phyloP scores from a whole-genome alignment of 2,113 vertebrate species.

The Verasper variegatus region DNA sequence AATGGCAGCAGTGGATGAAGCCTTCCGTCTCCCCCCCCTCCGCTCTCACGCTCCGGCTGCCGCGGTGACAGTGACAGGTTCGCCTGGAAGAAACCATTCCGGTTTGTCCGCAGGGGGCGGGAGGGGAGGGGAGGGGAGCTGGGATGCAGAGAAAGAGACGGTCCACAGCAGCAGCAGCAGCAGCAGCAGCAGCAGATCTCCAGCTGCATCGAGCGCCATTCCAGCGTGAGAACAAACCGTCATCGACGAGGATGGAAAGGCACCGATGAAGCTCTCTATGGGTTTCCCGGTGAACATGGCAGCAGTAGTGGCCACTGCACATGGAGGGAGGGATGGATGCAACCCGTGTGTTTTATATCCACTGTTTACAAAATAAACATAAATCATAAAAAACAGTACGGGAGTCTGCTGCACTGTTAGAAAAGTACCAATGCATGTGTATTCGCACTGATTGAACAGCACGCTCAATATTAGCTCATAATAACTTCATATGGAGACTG shows the following conservation, averaged over 20 bases:
- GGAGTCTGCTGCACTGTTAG: not conserved
- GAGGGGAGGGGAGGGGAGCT: not conserved
- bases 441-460: not conserved
- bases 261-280: not conserved
- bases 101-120: conserved; percentile 65
- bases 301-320: not conserved
- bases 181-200: conserved; percentile 26
- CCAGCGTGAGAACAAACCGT: conserved; percentile 36
- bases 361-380: not conserved
- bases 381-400: not conserved
- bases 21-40: conserved; percentile 61
- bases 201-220: conserved; percentile 67
- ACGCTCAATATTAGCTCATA: not conserved
- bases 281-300: conserved; percentile 3
- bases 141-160: conserved; percentile 58
- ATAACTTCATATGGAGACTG: too few species aligned
- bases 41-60: conserved; percentile 71
- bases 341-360: not conserved
- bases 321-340: conserved; percentile 24
- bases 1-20: conserved; percentile 82
- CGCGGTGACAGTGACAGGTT: conserved; percentile 82
- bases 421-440: not conserved
- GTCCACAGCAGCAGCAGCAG: conserved; percentile 48
- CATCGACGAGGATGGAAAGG: conserved; percentile 18
- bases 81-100: conserved; percentile 83